These are phyloP conservation scores for Lytechinus variegatus DNA, from an alignment of 35 echinoderm and acorn worm genomes.

Conservation along the genomic window DNA sequence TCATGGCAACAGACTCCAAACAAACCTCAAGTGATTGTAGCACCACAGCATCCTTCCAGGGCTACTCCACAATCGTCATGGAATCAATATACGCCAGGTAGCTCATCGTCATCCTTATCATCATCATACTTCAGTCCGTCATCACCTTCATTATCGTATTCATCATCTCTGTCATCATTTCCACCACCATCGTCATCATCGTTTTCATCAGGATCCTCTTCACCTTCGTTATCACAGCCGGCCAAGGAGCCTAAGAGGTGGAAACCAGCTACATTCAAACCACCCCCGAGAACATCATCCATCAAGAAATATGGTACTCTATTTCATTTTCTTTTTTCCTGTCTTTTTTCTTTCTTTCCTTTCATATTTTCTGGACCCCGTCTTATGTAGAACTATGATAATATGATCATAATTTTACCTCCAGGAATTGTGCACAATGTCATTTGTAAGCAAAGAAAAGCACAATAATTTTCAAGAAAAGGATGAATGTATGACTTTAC, in stretches of 20 bases:
- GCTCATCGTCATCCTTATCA: background rate
- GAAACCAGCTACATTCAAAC: constrained; percentile 41
- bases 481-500: no score
- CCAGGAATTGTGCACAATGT: no score
- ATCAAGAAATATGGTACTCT: background rate
- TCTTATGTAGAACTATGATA: no score
- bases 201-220: background rate
- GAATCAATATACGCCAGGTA: constrained; percentile 5
- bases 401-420: no score
- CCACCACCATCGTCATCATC: background rate
- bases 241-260: background rate
- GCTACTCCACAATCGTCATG: background rate
- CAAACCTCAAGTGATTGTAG: background rate
- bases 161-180: background rate
- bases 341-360: no score
- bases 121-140: background rate
- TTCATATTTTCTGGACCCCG: no score
- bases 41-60: background rate
- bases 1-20: constrained; percentile 11
- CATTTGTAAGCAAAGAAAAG: no score
- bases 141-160: background rate
- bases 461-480: no score
- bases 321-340: background rate
- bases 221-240: background rate
- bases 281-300: constrained; percentile 6